Evolutionary conservation across 2,888 invertebrate genomes (phyloP).

Genomic region (Margaritifera margaritifera): DNA sequence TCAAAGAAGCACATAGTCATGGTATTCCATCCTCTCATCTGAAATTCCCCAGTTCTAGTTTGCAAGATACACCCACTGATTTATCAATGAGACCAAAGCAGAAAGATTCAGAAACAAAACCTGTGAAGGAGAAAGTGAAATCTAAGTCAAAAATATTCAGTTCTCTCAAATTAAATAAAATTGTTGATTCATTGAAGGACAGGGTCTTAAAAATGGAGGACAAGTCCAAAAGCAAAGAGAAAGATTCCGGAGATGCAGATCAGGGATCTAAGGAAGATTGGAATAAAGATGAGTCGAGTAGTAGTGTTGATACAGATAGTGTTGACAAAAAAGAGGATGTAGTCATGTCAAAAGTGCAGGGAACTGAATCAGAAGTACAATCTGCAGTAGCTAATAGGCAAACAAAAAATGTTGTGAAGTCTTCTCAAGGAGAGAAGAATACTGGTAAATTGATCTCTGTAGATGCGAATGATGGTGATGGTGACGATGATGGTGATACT

Average conservation of each 20-base stretch:
- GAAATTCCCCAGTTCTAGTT: constrained; percentile 14
- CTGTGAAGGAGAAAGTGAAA: constrained; percentile 15
- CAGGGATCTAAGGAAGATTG: constrained; percentile 4
- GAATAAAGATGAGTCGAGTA: constrained; percentile 15
- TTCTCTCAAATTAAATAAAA: constrained; percentile 58
- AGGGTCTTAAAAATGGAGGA: constrained; percentile 62
- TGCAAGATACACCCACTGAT: constrained; percentile 59
- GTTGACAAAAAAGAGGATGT: constrained; percentile 6
- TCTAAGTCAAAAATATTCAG: constrained; percentile 60
- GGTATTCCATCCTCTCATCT: constrained; percentile 18
- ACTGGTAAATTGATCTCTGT: constrained; percentile 5
- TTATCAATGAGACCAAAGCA: constrained; percentile 58
- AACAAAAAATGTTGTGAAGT: neutral
- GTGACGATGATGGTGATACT: neutral
- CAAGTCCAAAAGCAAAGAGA: constrained; percentile 17
- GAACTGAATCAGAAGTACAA: neutral
- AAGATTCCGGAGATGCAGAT: neutral
- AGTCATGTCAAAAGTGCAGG: neutral
- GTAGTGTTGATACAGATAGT: constrained; percentile 21
- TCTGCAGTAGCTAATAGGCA: neutral
- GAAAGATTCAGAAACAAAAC: constrained; percentile 26
- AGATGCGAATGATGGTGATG: constrained; percentile 11
- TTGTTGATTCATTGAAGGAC: constrained; percentile 62
- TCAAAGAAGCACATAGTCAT: constrained; percentile 28
- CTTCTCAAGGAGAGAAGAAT: constrained; percentile 21